Percentiles rank a stretch among this genome's conserved stretches.
phyloP scores from a whole-genome alignment of 2,797 vertebrate species.

The Heteromormyrus szaboi region DNA sequence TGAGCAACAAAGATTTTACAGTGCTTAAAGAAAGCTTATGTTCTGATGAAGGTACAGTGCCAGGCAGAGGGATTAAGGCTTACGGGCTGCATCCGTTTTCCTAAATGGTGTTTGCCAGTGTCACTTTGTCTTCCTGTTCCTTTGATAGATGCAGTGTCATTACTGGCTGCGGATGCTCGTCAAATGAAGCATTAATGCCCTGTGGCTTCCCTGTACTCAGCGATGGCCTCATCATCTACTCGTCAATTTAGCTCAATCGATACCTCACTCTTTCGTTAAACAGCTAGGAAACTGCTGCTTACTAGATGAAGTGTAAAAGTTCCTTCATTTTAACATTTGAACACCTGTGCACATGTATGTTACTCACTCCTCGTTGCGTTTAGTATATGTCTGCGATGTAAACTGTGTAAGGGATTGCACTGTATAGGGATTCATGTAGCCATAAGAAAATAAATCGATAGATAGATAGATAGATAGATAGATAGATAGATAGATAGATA shows the following conservation, averaged over 20 bases:
- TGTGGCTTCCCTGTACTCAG: not conserved
- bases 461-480: not conserved
- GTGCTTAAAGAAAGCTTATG: not conserved
- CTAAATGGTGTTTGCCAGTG: not conserved
- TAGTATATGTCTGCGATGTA: not conserved
- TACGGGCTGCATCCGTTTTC: not conserved
- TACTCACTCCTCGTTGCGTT: not conserved
- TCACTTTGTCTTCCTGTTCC: constrained; percentile 5
- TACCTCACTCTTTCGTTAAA: not conserved
- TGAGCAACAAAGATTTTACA: not conserved
- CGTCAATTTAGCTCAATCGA: not conserved
- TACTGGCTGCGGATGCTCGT: not conserved
- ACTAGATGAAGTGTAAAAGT: not conserved
- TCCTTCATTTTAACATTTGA: not conserved
- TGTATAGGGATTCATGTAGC: not conserved
- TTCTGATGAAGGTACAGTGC: not conserved
- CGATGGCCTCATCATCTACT: not conserved
- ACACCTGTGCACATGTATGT: not conserved
- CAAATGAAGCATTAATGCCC: not conserved
- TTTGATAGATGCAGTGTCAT: not conserved
- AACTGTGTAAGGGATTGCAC: not conserved
- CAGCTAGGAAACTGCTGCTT: not conserved
- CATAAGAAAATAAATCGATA: not conserved
- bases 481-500: not conserved
- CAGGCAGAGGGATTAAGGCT: not conserved